Base-by-base conservation (phyloP, 2,888 invertebrate species). In the Cylloceria caligata region DNA sequence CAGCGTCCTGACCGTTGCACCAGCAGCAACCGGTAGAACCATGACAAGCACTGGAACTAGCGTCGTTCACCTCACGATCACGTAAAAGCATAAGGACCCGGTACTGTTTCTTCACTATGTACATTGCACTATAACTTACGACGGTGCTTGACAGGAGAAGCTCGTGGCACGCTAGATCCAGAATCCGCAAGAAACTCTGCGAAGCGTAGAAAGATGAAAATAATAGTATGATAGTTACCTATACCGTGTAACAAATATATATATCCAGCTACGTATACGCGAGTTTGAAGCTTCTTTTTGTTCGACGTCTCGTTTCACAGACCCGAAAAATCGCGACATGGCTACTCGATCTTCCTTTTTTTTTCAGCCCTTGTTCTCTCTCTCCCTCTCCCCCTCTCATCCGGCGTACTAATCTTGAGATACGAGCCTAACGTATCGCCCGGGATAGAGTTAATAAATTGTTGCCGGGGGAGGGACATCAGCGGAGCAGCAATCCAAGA, bases 51-150 rank as follows among this genome's bases (percentile, higher is more conserved):
- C 49, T 21, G 60, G 60, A 60, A 24, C 27, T 39, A 36, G 24
- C 76, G 19, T 49, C 76, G 76, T 69, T 60, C 76, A 52, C 68
- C 39, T 60, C 36, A 39, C 36, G 68, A 76, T n/a, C 39, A 75
- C 67, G 34, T 75, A 60, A 60, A 75, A 60, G 42, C 60, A 67
- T 60, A 75, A 57, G 49, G 27, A 67, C 57, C 60, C 47, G 21
- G 13, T 49, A 34, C 30, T 30, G 27, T 65, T 42, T 34, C 45
- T 21, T 60, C 45, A 45, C 24, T 24, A 39, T 60, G 60, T 60
- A 72, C 45, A 11, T 24, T 16, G 45, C 7, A 16, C 42, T 36
- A 64, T 42, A 64, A 24, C 13, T 11, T 42, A 24, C 21, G 30
- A 39, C 45, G 45, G 60, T 72, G 45, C 60, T 72, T 45, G 72